Conservation (phyloP, 2,797 vertebrate species). For the Peromyscus melanophrys region DNA sequence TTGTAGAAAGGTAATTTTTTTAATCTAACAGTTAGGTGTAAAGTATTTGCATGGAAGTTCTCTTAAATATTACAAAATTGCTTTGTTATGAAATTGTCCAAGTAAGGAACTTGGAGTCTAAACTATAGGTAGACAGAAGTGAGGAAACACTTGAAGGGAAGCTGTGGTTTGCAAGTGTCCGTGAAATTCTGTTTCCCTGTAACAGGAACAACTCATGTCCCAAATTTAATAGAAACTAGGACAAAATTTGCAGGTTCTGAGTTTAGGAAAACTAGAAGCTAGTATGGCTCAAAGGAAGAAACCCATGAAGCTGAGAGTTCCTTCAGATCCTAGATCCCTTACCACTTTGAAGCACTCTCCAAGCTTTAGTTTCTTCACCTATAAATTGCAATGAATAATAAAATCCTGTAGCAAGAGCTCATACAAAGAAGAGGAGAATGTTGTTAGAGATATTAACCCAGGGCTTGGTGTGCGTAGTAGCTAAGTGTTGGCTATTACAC, state of each 20-base stretch:
- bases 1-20: not conserved
- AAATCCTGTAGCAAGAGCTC: not conserved
- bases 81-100: not conserved
- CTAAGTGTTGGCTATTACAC: not conserved
- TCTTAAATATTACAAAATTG: not conserved
- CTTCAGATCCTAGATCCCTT: not conserved
- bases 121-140: not conserved
- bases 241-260: constrained; percentile 2
- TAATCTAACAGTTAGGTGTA: not conserved
- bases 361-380: constrained; percentile 14
- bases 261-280: constrained; percentile 28
- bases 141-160: not conserved
- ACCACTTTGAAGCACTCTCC: not conserved
- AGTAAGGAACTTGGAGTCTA: not conserved
- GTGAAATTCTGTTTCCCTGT: not conserved
- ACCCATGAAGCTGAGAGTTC: not conserved
- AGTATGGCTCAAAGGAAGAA: not conserved
- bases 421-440: not conserved
- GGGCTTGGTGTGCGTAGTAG: not conserved
- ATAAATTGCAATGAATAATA: not conserved
- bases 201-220: not conserved
- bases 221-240: not conserved
- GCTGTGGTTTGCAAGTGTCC: not conserved
- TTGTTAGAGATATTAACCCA: not conserved
- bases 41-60: not conserved